Conservation (phyloP, 2,888 invertebrate genomes). For the Xestia rhomboidea region DNA sequence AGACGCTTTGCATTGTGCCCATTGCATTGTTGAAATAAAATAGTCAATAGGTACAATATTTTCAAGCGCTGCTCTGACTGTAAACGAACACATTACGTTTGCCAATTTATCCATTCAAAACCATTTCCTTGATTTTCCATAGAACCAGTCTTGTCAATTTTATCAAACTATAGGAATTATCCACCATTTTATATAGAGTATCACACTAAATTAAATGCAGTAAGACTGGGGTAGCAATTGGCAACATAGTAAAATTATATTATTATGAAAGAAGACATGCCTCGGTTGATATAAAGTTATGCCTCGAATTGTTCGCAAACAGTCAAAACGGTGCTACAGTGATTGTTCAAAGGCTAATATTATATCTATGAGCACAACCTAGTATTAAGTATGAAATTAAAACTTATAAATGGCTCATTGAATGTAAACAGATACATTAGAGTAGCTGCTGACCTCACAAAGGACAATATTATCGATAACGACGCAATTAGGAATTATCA, state of each 20-base stretch:
- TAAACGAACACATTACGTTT: constrained; percentile 15
- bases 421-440: constrained; percentile 42
- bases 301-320: constrained; percentile 26
- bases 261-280: not conserved
- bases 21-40: constrained; percentile 48
- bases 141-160: constrained; percentile 45
- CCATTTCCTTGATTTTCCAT: constrained; percentile 24
- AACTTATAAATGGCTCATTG: constrained; percentile 64
- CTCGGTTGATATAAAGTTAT: constrained; percentile 9
- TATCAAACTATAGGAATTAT: constrained; percentile 61
- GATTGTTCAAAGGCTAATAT: constrained; percentile 62
- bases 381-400: constrained; percentile 70
- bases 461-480: constrained; percentile 30
- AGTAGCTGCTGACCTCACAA: constrained; percentile 56
- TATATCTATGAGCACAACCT: constrained; percentile 76
- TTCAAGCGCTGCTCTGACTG: constrained; percentile 54
- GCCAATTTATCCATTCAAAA: constrained; percentile 19
- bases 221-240: constrained; percentile 32
- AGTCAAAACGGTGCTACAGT: constrained; percentile 54
- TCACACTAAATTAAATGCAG: constrained; percentile 61
- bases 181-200: constrained; percentile 53
- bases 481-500: constrained; percentile 38
- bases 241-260: constrained; percentile 5
- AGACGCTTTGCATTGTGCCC: constrained; percentile 42
- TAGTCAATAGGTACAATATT: constrained; percentile 39